phyloP scores from a whole-genome alignment of 2,888 invertebrate species.

The Cactoblastis cactorum region DNA sequence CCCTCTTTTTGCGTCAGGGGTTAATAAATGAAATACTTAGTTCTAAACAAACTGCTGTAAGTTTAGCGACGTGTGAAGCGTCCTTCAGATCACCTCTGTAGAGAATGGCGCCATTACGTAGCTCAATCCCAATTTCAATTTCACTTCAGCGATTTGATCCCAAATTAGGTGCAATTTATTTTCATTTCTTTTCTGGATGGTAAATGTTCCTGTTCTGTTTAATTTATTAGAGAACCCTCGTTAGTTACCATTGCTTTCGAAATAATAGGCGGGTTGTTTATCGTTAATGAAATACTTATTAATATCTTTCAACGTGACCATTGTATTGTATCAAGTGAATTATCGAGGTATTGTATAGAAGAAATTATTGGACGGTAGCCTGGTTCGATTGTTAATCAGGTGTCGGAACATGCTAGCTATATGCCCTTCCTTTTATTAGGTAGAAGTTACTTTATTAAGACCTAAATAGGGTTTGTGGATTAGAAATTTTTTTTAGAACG shows the following conservation, averaged over 20 bases:
- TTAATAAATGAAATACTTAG: no score
- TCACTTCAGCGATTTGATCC: slow-evolving; percentile 49
- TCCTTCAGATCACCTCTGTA: slow-evolving; percentile 12
- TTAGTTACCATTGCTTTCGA: neutral
- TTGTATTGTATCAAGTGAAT: no score
- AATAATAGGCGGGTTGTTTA: neutral
- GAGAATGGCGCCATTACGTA: slow-evolving; percentile 28
- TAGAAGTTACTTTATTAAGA: no score
- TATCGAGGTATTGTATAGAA: no score
- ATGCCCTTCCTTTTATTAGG: no score
- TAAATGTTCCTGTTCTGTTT: slow-evolving; percentile 2
- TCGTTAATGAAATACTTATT: neutral
- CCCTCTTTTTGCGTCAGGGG: no score
- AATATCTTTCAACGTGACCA: neutral
- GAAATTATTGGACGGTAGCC: no score
- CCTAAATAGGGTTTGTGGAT: no score
- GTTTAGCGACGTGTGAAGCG: neutral
- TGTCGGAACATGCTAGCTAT: no score
- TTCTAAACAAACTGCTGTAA: neutral
- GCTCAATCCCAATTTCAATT: slow-evolving; percentile 57
- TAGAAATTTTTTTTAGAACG: no score
- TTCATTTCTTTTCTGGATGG: slow-evolving; percentile 32
- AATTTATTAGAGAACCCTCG: neutral
- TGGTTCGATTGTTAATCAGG: no score
- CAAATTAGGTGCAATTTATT: slow-evolving; percentile 59